Evolutionary conservation across 2,797 vertebrate genomes (phyloP), one percentile per base, ranked within the genome.

Genomic region (Fistularia commersonii): DNA sequence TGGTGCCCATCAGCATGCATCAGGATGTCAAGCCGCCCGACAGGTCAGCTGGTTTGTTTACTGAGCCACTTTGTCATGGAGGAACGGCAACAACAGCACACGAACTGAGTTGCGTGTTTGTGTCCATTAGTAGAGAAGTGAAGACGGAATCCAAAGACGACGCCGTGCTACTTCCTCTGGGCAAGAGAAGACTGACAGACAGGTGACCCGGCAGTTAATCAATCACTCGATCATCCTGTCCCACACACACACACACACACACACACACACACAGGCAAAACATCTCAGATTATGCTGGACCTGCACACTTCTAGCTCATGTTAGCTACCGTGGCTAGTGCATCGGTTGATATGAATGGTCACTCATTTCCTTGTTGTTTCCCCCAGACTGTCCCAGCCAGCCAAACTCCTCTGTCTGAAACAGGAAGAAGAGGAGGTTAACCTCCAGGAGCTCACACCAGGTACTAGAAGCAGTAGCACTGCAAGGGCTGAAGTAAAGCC

Each of bases 321-420:
- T 23, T 2, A 2, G 23, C 23, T 23, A 23, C 23, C 23, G 23
- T 23, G 23, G 23, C 23, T 23, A 23, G 4, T 4, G 23, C 23
- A 4, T 23, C 4, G 23, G 23, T 4, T 23, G 23, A 23, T 23
- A 4, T 2, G 23, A 23, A n/a, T 8, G n/a, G 9, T 44, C 8
- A 31, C 11, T 7, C 31, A 7, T 32, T 32, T 33, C 10, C 14
- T 23, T 45, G 63, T 8, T 40, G 61, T 88, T 74, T 77, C 74
- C 65, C 70, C 12, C 77, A 91, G 84, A 63, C 57, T 79, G 50
- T 45, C 80, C 64, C 79, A 82, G 50, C 76, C 88, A 71, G 70
- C 85, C 74, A 90, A 88, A 69, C 84, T 86, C 62, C 78, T 91
- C 54, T 67, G 78, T 81, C 86, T 89, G 49, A 89, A 90, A 88